A percentile compares a stretch with the other conserved stretches of the same genome.
phyloP scores from a whole-genome alignment of 2,113 vertebrate genomes.

The Crotalus tigris region DNA sequence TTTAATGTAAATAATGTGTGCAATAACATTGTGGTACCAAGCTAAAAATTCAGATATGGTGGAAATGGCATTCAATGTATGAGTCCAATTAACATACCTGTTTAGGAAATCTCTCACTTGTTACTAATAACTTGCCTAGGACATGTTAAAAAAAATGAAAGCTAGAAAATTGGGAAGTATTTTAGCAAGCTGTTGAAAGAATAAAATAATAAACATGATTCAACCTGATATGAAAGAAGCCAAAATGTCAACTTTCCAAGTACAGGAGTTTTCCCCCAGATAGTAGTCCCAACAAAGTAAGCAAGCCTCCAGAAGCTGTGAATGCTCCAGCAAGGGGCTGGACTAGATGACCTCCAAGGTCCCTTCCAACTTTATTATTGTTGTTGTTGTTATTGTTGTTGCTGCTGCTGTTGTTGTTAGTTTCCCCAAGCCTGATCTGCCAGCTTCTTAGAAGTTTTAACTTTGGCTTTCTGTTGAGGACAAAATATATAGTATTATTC shows the following conservation, averaged over 20 bases:
- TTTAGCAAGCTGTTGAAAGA: not conserved
- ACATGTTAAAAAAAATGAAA: not conserved
- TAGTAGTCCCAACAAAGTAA: conserved; percentile 51
- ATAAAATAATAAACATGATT: not conserved
- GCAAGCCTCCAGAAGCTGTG: conserved; percentile 49
- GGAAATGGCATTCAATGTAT: not conserved
- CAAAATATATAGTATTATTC: conserved; percentile 55
- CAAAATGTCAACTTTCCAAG: not conserved
- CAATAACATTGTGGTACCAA: not conserved
- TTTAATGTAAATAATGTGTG: not conserved
- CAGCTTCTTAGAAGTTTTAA: not conserved
- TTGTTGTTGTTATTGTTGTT: no score
- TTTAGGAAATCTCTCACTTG: not conserved
- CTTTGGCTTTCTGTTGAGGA: conserved; percentile 42
- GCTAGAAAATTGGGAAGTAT: not conserved
- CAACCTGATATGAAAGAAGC: not conserved
- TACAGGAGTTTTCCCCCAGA: not conserved
- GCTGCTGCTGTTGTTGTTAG: not conserved
- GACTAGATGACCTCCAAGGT: no score
- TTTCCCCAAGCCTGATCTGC: conserved; percentile 55
- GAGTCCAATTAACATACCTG: not conserved
- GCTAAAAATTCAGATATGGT: not conserved
- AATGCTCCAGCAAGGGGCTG: no score
- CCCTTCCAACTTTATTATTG: no score
- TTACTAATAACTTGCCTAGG: not conserved